Percentiles rank a stretch among this genome's conserved stretches.
phyloP scores from a whole-genome alignment of 2,113 vertebrate genomes.

The Desmodus rotundus region DNA sequence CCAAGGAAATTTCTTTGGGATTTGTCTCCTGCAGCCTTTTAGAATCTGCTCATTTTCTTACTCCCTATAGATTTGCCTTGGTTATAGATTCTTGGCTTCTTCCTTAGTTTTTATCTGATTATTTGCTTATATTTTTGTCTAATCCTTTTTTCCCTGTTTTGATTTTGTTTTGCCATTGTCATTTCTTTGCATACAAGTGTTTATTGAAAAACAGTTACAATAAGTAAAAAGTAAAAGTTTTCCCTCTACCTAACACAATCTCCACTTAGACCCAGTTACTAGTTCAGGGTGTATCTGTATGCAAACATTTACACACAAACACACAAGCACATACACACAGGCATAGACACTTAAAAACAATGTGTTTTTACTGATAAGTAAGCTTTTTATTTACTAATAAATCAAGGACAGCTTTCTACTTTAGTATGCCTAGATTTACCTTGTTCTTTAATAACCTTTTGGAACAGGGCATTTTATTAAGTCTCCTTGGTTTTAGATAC shows the following conservation, averaged over 20 bases:
- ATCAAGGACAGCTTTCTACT: background rate
- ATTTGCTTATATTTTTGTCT: background rate
- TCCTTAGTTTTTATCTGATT: background rate
- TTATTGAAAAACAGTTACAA: background rate
- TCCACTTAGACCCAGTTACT: background rate
- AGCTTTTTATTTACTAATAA: background rate
- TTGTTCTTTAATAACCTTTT: background rate
- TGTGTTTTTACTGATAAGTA: background rate
- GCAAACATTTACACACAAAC: background rate
- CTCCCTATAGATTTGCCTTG: background rate
- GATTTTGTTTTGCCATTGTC: background rate
- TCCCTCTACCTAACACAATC: background rate
- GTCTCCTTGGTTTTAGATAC: background rate
- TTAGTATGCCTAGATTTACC: background rate
- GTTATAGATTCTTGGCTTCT: background rate
- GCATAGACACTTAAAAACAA: background rate
- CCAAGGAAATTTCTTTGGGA: background rate
- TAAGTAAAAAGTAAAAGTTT: background rate
- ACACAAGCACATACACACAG: background rate
- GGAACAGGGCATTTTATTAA: background rate
- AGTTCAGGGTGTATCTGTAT: background rate
- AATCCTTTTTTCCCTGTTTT: background rate
- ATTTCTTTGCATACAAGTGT: background rate
- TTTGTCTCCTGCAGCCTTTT: background rate
- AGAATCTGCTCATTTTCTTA: background rate